Percentiles rank a stretch among this genome's conserved stretches.
phyloP scores from a whole-genome alignment of 2,113 vertebrate genomes.

The Garra rufa region DNA sequence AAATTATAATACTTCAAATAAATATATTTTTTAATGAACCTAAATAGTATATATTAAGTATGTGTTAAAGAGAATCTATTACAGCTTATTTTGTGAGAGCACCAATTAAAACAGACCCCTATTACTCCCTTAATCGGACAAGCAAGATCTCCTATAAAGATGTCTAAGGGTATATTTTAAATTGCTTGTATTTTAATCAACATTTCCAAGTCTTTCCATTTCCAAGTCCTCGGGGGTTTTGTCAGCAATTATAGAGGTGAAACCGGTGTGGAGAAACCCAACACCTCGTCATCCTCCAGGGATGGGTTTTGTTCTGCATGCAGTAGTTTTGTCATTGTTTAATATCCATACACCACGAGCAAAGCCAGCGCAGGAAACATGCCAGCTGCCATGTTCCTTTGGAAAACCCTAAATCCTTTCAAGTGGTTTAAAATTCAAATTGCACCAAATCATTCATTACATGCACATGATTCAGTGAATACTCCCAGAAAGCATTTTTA shows the following conservation, averaged over 20 bases:
- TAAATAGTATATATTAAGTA: neutral
- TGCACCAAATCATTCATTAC: slow-evolving; percentile 33
- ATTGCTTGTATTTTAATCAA: slow-evolving; percentile 10
- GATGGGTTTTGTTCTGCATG: neutral
- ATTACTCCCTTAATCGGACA: neutral
- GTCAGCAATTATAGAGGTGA: neutral
- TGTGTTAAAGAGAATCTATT: neutral
- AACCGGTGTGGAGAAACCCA: slow-evolving; percentile 8
- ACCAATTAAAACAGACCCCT: neutral
- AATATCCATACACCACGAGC: slow-evolving; percentile 15
- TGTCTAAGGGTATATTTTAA: neutral
- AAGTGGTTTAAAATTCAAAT: slow-evolving; percentile 23
- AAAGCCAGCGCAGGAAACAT: neutral
- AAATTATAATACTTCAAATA: neutral
- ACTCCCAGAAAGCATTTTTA: slow-evolving; percentile 2
- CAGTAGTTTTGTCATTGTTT: slow-evolving; percentile 9
- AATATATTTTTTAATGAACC: neutral
- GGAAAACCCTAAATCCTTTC: slow-evolving; percentile 31
- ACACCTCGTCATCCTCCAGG: neutral
- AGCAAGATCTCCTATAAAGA: neutral
- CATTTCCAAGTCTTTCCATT: neutral
- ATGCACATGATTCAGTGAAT: neutral
- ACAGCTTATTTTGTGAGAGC: neutral
- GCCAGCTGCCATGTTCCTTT: slow-evolving; percentile 9
- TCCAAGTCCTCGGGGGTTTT: neutral